Evolutionary conservation across 2,888 invertebrate genomes (phyloP), one percentile per base, ranked within the genome.

Genomic region (Aquatica leii): DNA sequence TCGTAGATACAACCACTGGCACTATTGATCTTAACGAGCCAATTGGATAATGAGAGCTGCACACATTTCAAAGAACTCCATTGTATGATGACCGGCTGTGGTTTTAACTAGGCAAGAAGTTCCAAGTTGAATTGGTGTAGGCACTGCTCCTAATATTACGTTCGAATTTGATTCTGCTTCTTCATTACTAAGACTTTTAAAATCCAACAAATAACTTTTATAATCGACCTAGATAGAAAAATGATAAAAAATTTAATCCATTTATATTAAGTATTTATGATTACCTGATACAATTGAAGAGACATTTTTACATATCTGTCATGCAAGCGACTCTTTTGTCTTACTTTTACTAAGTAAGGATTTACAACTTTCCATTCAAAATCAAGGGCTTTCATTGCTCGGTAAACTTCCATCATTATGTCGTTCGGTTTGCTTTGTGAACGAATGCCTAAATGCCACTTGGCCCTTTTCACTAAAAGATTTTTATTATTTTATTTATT

Each of bases 61-160:
- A 82, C 99, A 99, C 97, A 99, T 99, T 85, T 99, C 99, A 79
- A 99, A 99, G 85, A 99, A 99, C 84, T 99, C 98, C 94, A 99
- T 97, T 1, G 98, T 98, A 81, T 97, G 97, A 78, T 98, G 97
- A 0, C 93, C 94, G 18, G 76, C 67, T 15, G 61, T 65, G 34
- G 65, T 54, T 50, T 70, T 71, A 34, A 64, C 62, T 15, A 58
- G 54, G 24, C 60, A 53, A 18, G n/a, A 58, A 18, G 49, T 63
- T 56, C 77, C 74, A 48, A 71, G 69, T 62, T 74, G 74, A 24
- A 81, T 76, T 6, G 80, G 80, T 0, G 81, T 81, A 0, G 80
- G 76, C 24, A 79, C 70, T n/a, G 78, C 73, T 24, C 77, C 78
- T 53, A 77, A 63, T 20, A 77, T 62, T 31, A 74, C 66, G 21